Evolutionary conservation across 2,113 vertebrate genomes (phyloP).

Genomic region (Leptocoma aspasia): DNA sequence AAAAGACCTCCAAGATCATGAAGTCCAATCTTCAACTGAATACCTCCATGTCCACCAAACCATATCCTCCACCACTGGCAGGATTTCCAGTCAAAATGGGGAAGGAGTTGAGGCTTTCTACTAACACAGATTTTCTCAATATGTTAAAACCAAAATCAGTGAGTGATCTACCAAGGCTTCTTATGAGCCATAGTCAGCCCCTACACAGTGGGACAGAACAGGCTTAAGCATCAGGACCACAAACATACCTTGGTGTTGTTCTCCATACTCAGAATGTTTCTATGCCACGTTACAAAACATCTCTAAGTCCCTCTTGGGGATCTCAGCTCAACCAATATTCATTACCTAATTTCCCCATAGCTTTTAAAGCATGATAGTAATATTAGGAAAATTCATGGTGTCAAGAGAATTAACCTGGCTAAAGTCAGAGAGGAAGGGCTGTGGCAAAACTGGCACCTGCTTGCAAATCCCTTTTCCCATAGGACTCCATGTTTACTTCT

Average conservation of each 20-base stretch:
- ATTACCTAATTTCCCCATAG: background rate
- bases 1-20: background rate
- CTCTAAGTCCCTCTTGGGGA: background rate
- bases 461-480: background rate
- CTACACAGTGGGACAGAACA: background rate
- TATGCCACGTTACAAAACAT: background rate
- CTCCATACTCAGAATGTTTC: background rate
- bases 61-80: background rate
- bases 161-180: accelerated
- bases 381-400: background rate
- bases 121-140: background rate
- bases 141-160: background rate
- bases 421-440: background rate
- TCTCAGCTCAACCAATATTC: background rate
- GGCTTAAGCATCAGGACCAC: background rate
- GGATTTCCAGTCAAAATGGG: background rate
- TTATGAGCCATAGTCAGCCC: background rate
- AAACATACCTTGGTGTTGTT: accelerated
- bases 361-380: background rate
- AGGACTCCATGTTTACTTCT: background rate
- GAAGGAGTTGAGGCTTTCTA: background rate
- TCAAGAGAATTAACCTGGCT: background rate
- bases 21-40: background rate
- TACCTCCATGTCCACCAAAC: background rate
- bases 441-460: background rate